Evolutionary conservation across 2,797 vertebrate genomes (phyloP).

Genomic region (Sternotherus odoratus): DNA sequence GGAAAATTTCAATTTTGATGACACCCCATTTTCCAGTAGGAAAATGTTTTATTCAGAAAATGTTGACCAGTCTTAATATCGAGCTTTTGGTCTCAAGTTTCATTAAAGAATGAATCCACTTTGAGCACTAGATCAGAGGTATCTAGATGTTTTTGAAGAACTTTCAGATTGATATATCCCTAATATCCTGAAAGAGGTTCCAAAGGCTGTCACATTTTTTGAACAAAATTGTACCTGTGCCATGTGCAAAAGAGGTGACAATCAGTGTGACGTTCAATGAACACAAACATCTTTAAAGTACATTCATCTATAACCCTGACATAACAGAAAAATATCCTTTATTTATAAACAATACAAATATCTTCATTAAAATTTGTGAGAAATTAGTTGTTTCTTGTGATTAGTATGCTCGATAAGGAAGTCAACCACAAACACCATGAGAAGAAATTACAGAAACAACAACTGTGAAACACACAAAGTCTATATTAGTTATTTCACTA

Average conservation of each 20-base stretch:
- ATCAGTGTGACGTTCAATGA: background rate
- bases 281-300: background rate
- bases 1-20: background rate
- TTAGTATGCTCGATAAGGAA: slow-evolving; percentile 27
- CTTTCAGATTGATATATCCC: background rate
- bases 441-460: slow-evolving; percentile 5
- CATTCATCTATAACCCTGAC: background rate
- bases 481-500: slow-evolving; percentile 14
- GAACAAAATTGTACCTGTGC: background rate
- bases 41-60: slow-evolving; percentile 3
- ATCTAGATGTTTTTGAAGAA: background rate
- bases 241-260: background rate
- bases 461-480: background rate
- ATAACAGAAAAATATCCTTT: background rate
- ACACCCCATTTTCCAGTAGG: background rate
- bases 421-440: background rate
- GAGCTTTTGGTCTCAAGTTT: background rate
- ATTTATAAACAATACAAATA: background rate
- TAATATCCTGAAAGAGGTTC: background rate
- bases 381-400: background rate
- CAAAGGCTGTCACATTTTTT: background rate
- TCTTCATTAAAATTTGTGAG: background rate
- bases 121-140: background rate
- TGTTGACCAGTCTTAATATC: background rate
- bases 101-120: background rate